Conservation (phyloP, 2,888 invertebrate genomes). For the Dicyrtoma fusca region DNA sequence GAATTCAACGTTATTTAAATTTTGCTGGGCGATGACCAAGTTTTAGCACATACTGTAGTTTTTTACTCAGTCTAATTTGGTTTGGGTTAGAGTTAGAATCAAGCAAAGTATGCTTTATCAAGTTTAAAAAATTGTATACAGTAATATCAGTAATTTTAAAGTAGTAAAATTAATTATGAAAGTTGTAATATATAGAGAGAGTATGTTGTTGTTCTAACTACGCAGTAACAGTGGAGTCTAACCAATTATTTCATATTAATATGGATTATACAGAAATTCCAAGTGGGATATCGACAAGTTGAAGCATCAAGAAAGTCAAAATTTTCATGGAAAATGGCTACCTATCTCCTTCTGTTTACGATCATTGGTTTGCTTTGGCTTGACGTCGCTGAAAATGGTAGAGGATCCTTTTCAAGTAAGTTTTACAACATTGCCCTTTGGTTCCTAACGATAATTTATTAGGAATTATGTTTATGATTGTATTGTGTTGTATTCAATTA, state of each 20-base stretch:
- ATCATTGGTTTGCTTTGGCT: constrained; percentile 52
- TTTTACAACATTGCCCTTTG: too few relatives aligned
- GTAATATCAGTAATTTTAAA: too few relatives aligned
- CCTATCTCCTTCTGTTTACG: constrained; percentile 43
- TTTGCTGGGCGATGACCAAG: constrained; percentile 20
- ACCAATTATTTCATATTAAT: neutral
- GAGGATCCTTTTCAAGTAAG: constrained; percentile 55
- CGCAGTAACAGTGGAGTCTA: too few relatives aligned
- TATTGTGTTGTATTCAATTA: neutral
- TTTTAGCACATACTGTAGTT: neutral
- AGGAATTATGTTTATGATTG: neutral
- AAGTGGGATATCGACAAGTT: constrained; percentile 49
- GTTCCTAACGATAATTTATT: neutral
- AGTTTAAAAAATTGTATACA: too few relatives aligned
- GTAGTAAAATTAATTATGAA: too few relatives aligned
- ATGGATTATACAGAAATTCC: constrained; percentile 45
- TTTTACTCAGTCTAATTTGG: too few relatives aligned
- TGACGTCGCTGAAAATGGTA: constrained; percentile 55
- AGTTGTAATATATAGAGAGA: too few relatives aligned
- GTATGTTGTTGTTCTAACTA: too few relatives aligned
- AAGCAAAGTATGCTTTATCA: too few relatives aligned
- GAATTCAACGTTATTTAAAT: constrained; percentile 22
- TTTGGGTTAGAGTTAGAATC: too few relatives aligned
- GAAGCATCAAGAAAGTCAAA: constrained; percentile 47
- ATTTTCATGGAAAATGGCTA: constrained; percentile 54